Conservation (phyloP, 2,113 vertebrate genomes). For the Nansenia antarctica region DNA sequence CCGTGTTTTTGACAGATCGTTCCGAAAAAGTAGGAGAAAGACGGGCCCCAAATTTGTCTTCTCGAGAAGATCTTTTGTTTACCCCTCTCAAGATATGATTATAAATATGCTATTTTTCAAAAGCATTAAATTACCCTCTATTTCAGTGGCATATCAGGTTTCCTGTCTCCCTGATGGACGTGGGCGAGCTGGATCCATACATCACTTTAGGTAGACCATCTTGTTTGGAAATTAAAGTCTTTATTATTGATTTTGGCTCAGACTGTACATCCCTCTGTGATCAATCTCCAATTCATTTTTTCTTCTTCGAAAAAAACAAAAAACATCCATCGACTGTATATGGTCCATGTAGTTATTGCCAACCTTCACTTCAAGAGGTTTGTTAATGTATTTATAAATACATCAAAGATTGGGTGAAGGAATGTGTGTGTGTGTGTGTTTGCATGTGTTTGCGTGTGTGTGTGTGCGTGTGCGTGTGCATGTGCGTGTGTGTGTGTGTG, state of each 20-base stretch:
- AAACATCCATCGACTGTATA: conserved; percentile 41
- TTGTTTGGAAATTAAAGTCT: conserved; percentile 67
- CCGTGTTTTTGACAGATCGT: too few relatives aligned
- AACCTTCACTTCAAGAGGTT: background rate
- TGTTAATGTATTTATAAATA: conserved; percentile 1
- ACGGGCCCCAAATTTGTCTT: background rate
- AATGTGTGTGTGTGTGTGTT: too few relatives aligned
- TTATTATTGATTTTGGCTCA: conserved; percentile 67
- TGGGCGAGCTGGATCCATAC: conserved; percentile 21
- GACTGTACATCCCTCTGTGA: conserved; percentile 53
- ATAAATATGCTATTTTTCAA: conserved; percentile 30
- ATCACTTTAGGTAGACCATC: conserved; percentile 45
- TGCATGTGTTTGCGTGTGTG: background rate
- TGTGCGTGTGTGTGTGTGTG: background rate
- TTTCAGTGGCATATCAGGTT: conserved; percentile 35
- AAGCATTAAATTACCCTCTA: conserved; percentile 36
- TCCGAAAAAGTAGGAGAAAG: background rate
- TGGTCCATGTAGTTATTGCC: background rate
- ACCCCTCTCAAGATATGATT: conserved; percentile 42
- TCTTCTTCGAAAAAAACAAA: conserved; percentile 41
- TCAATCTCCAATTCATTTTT: conserved; percentile 46
- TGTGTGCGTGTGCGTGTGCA: background rate
- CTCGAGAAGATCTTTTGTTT: conserved; percentile 30
- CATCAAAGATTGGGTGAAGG: too few relatives aligned
- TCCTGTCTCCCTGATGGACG: conserved; percentile 44